Base-by-base conservation (phyloP, 2,888 invertebrate genomes). In the Diaprepes abbreviatus region DNA sequence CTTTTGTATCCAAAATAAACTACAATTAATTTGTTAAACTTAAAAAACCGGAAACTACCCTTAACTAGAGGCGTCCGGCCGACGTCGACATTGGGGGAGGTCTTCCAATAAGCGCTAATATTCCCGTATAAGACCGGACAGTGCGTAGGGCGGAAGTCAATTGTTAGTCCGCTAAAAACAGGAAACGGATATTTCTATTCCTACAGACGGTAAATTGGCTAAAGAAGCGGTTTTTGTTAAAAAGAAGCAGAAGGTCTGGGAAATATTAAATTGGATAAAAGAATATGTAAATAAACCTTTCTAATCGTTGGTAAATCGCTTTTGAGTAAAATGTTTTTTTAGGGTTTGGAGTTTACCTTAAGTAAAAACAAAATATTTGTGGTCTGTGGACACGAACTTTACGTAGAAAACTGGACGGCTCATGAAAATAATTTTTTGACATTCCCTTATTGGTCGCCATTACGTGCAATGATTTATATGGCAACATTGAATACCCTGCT, bases 91-190 rank as follows among this genome's bases (percentile, higher is more conserved):
- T 65, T 54, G 38, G 70, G 69, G 70, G 65, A 65, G 70, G 64
- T 65, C 65, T 54, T 43, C 54, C 50, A 54, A 67, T 60, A 36
- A 60, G 59, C 57, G 40, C 60, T 54, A 57, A 69, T 69, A 69
- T 52, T 48, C 68, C 69, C 28, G 36, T 69, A 21, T 63, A 40
- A 14, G 24, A 43, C 38, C 64, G 58, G 58, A 40, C 50, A 50
- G 16, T 28, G 55, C 40, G 17, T 57, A 48, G 57, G 58, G 69
- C 70, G 70, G 70, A 70, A 70, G 65, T 65, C 59, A 58, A 70
- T 70, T 70, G 70, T 70, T 70, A 70, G 52, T 59, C 59, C 35
- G 70, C 70, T 59, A 59, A 65, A 70, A 70, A 70, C 70, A 70
- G 70, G 70, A 70, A 70, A 65, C 70, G 70, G 70, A 70, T 70